Base-by-base conservation (phyloP, 2,113 vertebrate species). In the Onychorhynchus coronatus region DNA sequence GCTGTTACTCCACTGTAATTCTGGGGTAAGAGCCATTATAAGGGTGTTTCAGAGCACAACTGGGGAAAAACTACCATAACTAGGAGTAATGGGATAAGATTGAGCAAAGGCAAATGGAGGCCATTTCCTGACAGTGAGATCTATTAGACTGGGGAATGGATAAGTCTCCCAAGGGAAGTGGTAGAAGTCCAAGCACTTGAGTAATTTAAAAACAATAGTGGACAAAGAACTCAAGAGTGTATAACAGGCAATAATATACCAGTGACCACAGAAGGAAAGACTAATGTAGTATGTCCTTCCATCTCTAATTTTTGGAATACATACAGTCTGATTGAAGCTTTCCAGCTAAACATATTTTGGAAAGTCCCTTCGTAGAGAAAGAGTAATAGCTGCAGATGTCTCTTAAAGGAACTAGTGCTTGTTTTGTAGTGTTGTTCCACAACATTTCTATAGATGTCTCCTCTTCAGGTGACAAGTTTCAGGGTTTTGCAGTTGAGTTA, bases 51-150 rank as follows among this genome's bases (percentile, higher is more conserved):
- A 81, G 73, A 92, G 59, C 88, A 85, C 92, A 93, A 93, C 65
- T n/a, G 71, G 77, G 78, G 53, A 83, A 82, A 94, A 88, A 79
- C 47, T 79, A 85, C 68, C 42, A n/a, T 92, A 95, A 93, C 93
- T 88, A 71, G 94, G 37, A 88, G 80, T 96, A 95, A 96, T 90
- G 93, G 93, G 30, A 56, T 93, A 94, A 96, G 75, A 95, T 88
- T 96, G 89, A 85, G 83, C 59, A 78, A 95, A 95, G 78, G 77
- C 83, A 92, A 96, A 97, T 95, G 78, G 61, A 91, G 81, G 90
- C 53, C 39, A 33, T 95, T 96, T 96, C 82, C 81, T 93, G 93
- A 71, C 77, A 95, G 78, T 82, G 88, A 93, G 83, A 95, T 95
- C 88, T 96, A 8, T 96, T 94, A 94, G 91, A 44, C 62, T 83